Evolutionary conservation across 2,113 vertebrate species (phyloP), one percentile per base, ranked within the genome.

Genomic region (Pteronura brasiliensis): DNA sequence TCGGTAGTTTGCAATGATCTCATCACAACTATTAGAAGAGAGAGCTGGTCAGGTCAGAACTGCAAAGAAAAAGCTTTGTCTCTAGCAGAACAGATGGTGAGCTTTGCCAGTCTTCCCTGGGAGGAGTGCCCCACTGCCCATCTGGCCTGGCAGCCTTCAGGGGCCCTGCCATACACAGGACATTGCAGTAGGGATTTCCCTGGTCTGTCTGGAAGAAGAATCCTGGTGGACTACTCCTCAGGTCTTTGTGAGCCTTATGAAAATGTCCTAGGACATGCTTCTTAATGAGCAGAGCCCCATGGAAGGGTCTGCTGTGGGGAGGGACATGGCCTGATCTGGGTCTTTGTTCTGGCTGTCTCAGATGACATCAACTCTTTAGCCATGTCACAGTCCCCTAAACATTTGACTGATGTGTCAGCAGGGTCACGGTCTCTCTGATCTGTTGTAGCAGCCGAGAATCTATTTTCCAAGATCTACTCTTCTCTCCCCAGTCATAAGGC

Each of bases 141-240:
- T 44, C 67, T 88, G 69, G 55, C 76, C 65, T 90, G 90, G 87
- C 83, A 97, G 63, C 6, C 92, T 92, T 57, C 77, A 85, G 92
- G 55, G 67, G 12, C 36, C 88, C 15, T 12, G 6, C 79, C 59
- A 80, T 52, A 27, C 42, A 57, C 4, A 65, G 42, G 31, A 69
- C 44, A 47, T 2, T 42, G 57, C 25, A 71, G 18, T 23, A 42
- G 42, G 84, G 80, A 93, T 87, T 87, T 71, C 74, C 67, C 86
- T 89, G 13, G 59, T 69, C 76, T 80, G n/a, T 42, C 39, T 86
- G 72, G 31, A 77, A 65, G 44, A 76, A 29, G 7, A 49, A 25
- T 42, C 42, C 23, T 86, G 23, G 23, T 47, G 20, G 67, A 31
- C 10, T 86, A 18, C 14, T 77, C 34, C 71, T 65, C 20, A n/a